Evolutionary conservation across 1,140 invertebrate species (phyloP).

Genomic region (Drosophila arawakana): DNA sequence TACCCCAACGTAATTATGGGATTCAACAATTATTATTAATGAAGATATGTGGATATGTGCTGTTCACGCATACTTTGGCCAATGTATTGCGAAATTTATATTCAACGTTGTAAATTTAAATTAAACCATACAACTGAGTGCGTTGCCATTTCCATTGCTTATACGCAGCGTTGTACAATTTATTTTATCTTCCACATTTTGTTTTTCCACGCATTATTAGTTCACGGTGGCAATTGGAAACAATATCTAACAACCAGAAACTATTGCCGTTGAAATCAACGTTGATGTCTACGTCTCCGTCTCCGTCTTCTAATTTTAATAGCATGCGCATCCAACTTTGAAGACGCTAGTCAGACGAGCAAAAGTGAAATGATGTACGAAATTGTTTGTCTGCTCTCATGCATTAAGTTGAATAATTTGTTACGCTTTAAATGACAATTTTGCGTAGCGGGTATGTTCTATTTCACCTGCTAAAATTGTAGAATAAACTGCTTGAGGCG

Average conservation of each 20-base stretch:
- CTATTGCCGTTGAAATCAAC: neutral
- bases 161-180: slow-evolving; percentile 33
- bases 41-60: slow-evolving; percentile 28
- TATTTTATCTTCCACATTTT: neutral
- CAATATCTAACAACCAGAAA: slow-evolving; percentile 26
- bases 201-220: slow-evolving; percentile 39
- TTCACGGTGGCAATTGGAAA: slow-evolving; percentile 40
- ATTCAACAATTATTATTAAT: slow-evolving; percentile 53
- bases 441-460: neutral
- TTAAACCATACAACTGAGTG: slow-evolving; percentile 26
- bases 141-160: slow-evolving; percentile 22
- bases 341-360: slow-evolving; percentile 3
- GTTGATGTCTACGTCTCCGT: slow-evolving; percentile 19
- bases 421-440: neutral
- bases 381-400: slow-evolving; percentile 32
- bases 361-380: slow-evolving; percentile 47
- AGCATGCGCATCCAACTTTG: slow-evolving; percentile 12
- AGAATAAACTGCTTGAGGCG: too few relatives aligned
- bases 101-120: slow-evolving; percentile 43
- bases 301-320: slow-evolving; percentile 40
- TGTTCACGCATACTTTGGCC: slow-evolving; percentile 15
- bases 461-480: neutral
- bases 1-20: slow-evolving; percentile 29
- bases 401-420: slow-evolving; percentile 26
- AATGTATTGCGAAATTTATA: slow-evolving; percentile 21